Conservation (phyloP, 2,888 invertebrate genomes). For the Blastobasis lacticolella region DNA sequence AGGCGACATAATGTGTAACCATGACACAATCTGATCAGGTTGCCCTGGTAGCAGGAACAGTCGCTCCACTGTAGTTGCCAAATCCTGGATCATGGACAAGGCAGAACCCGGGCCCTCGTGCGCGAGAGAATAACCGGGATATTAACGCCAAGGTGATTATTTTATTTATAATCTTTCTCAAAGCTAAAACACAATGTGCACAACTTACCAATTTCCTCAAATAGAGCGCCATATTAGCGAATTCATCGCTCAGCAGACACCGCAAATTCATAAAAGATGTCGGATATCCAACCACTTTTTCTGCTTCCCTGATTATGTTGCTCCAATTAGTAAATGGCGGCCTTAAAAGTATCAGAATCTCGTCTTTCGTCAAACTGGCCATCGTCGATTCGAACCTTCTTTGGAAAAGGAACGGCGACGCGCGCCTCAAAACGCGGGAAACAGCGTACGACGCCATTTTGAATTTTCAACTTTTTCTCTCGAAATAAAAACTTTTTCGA, state of each 20-base stretch:
- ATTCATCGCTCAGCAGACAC: conserved; percentile 76
- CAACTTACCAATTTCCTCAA: conserved; percentile 67
- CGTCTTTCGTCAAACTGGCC: conserved; percentile 63
- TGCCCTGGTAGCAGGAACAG: too few relatives aligned
- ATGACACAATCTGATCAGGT: too few relatives aligned
- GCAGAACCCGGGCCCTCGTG: too few relatives aligned
- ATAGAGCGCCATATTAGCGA: conserved; percentile 72
- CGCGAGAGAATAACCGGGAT: too few relatives aligned
- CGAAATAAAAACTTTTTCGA: background rate
- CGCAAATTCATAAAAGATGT: conserved; percentile 75
- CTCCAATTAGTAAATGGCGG: conserved; percentile 68
- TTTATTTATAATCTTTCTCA: too few relatives aligned
- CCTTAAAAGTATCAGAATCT: conserved; percentile 53
- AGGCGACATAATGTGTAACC: too few relatives aligned
- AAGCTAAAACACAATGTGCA: background rate
- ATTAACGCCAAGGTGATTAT: too few relatives aligned
- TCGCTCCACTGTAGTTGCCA: too few relatives aligned
- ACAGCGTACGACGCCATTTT: conserved; percentile 50
- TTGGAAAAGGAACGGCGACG: conserved; percentile 53
- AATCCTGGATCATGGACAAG: too few relatives aligned
- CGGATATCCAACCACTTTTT: conserved; percentile 72
- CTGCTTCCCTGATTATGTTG: conserved; percentile 60
- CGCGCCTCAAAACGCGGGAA: conserved; percentile 52
- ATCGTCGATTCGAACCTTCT: conserved; percentile 61
- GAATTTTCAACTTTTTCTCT: background rate